phyloP scores from a whole-genome alignment of 2,113 vertebrate species.

The Paracanthobrama guichenoti region DNA sequence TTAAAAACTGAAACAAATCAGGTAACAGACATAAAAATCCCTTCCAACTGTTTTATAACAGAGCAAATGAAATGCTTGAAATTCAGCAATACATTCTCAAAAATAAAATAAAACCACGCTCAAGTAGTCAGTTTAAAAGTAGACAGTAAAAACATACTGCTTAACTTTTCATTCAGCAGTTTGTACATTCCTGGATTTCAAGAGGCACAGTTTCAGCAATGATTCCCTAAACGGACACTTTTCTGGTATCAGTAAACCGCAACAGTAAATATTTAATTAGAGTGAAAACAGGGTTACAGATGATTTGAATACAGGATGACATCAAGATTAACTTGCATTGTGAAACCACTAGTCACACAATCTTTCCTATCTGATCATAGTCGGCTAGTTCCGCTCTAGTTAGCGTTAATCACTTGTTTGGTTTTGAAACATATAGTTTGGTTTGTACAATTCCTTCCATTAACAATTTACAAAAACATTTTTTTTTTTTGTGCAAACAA shows the following conservation, averaged over 20 bases:
- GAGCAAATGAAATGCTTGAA: background rate
- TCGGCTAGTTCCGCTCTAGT: background rate
- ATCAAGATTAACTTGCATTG: background rate
- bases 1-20: background rate
- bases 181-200: background rate
- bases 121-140: background rate
- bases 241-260: background rate
- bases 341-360: background rate
- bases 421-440: background rate
- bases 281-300: background rate
- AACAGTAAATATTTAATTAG: background rate
- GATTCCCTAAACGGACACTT: background rate
- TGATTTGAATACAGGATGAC: background rate
- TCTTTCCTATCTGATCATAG: background rate
- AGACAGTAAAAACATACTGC: no score
- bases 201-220: constrained; percentile 10
- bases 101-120: background rate
- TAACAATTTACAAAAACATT: background rate
- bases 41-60: background rate
- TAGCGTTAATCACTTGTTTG: background rate
- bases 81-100: background rate
- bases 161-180: background rate
- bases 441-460: background rate
- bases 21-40: no score
- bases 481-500: background rate